Conservation (phyloP, 2,113 vertebrate genomes). For the Apteryx owenii region DNA sequence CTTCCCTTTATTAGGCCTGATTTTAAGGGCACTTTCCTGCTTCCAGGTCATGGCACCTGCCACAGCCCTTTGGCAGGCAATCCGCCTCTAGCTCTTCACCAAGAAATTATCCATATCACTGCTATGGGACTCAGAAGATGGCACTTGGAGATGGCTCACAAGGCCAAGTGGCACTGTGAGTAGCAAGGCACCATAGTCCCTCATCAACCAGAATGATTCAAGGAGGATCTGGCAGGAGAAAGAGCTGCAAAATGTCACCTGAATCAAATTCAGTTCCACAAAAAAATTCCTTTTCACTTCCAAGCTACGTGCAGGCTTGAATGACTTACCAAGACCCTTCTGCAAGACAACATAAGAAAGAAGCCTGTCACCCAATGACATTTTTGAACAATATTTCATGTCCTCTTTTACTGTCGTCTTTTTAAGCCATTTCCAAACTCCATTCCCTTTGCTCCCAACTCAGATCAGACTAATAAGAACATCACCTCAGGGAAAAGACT, state of each 20-base stretch:
- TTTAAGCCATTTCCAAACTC: slow-evolving; percentile 56
- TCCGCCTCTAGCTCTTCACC: background rate
- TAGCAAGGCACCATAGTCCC: background rate
- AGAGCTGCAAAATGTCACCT: background rate
- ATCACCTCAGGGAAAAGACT: slow-evolving; percentile 79
- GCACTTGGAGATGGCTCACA: background rate
- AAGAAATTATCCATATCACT: background rate
- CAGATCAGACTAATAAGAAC: slow-evolving; percentile 75
- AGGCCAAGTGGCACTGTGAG: background rate
- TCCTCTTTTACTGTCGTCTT: slow-evolving; percentile 34
- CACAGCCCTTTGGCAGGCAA: background rate
- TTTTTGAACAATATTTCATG: slow-evolving; percentile 42
- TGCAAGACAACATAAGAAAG: slow-evolving; percentile 5
- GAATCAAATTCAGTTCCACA: slow-evolving; percentile 27
- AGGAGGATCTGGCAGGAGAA: slow-evolving; percentile 30
- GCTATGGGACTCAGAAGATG: rapidly evolving
- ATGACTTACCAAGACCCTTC: background rate
- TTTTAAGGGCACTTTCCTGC: background rate
- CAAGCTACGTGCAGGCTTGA: background rate
- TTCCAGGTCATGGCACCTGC: background rate
- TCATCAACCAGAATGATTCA: slow-evolving; percentile 3
- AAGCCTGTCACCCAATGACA: slow-evolving; percentile 41
- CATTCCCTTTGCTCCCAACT: slow-evolving; percentile 44
- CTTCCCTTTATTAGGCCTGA: background rate
- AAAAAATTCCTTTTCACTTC: slow-evolving; percentile 40